Evolutionary conservation across 37 sponge, comb jelly and placozoan species (phyloP).

Genomic region (Bolinopsis microptera): DNA sequence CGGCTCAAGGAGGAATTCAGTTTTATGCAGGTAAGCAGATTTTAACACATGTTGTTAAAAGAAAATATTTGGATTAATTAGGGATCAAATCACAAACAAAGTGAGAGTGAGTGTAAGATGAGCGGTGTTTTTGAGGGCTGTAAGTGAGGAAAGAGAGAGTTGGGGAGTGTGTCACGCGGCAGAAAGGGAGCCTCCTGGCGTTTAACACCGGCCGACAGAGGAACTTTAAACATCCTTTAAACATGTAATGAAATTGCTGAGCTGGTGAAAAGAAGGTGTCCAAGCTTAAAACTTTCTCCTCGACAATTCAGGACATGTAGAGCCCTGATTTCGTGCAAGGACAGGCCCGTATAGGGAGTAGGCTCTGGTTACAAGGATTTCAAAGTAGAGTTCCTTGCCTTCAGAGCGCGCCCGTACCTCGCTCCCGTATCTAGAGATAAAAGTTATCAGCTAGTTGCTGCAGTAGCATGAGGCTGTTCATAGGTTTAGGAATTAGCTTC

Average conservation of each 20-base stretch:
- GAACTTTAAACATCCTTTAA: not conserved
- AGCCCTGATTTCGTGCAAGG: not conserved
- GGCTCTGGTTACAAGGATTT: no score
- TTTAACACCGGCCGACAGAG: not conserved
- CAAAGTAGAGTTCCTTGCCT: no score
- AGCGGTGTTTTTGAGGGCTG: no score
- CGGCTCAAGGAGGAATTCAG: conserved; percentile 41
- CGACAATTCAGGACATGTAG: not conserved
- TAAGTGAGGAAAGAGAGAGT: not conserved
- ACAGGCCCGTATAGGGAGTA: not conserved
- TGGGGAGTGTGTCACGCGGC: not conserved
- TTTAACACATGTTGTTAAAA: not conserved
- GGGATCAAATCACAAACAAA: not conserved
- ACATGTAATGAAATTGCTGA: not conserved
- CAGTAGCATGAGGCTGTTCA: no score
- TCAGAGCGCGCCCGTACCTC: not conserved
- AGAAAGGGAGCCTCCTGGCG: not conserved
- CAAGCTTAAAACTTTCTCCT: not conserved
- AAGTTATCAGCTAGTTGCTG: not conserved
- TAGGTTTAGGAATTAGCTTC: not conserved
- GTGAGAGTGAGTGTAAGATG: not conserved
- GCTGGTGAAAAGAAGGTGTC: not conserved
- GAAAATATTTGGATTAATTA: not conserved
- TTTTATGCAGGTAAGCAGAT: conserved; percentile 18
- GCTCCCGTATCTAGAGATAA: not conserved